A percentile compares a stretch with the other conserved stretches of the same genome.
These are phyloP conservation scores for Tetragnatha montana DNA, from an alignment of 2,888 invertebrate species.

Conservation along the genomic window DNA sequence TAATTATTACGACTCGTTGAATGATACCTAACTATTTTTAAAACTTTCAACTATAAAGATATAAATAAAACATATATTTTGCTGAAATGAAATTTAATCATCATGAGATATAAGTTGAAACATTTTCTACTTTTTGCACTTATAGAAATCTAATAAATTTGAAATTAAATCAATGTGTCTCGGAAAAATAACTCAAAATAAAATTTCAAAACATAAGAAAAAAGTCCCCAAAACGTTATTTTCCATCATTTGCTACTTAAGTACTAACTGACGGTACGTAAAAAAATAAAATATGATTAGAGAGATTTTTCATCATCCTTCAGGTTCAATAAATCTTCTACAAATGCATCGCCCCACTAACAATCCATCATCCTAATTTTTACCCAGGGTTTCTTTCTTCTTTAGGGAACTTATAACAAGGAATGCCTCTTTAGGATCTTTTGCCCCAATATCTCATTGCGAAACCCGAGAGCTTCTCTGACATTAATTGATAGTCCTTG, in stretches of 20 bases:
- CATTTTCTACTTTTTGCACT: no score
- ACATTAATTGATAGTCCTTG: slow-evolving; percentile 59
- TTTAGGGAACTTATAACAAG: slow-evolving; percentile 25
- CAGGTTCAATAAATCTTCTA: background rate
- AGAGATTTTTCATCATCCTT: background rate
- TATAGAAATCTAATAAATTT: no score
- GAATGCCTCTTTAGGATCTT: background rate
- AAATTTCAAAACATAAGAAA: no score
- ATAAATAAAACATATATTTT: no score
- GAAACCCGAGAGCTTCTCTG: slow-evolving; percentile 17
- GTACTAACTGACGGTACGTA: background rate
- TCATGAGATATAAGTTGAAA: no score
- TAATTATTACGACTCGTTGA: no score
- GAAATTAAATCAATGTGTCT: no score
- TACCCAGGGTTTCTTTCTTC: background rate
- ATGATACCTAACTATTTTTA: no score
- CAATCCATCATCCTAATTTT: slow-evolving; percentile 21
- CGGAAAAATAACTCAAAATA: no score
- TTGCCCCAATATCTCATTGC: slow-evolving; percentile 14
- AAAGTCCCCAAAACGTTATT: no score
- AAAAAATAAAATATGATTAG: background rate
- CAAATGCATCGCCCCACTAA: background rate
- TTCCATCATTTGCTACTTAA: background rate
- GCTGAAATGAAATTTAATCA: no score
- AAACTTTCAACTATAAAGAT: no score